Percentiles rank a stretch among this genome's conserved stretches.
phyloP scores from a whole-genome alignment of 2,113 vertebrate genomes.

The Eretmochelys imbricata region DNA sequence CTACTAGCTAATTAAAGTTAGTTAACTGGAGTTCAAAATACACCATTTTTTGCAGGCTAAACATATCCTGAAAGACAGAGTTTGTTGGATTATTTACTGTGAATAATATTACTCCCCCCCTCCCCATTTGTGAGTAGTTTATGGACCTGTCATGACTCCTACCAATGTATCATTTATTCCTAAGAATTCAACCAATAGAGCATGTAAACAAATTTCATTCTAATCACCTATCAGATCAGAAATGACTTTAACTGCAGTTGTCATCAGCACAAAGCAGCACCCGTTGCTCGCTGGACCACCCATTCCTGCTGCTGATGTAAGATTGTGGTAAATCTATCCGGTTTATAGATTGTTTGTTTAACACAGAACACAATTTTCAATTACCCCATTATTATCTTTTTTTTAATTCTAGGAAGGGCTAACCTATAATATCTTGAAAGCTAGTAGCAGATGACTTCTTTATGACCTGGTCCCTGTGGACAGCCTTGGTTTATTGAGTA shows the following conservation, averaged over 20 bases:
- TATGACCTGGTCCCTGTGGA: neutral
- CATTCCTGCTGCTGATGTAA: neutral
- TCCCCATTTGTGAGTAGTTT: neutral
- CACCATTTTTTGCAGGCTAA: neutral
- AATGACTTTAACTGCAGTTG: neutral
- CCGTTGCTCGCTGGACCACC: neutral
- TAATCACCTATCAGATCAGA: neutral
- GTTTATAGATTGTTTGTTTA: neutral
- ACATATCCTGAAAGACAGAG: neutral
- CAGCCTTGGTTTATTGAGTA: neutral
- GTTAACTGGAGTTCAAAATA: neutral
- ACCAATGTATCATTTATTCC: neutral
- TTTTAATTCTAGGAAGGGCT: neutral
- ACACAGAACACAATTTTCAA: neutral
- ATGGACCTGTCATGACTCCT: neutral
- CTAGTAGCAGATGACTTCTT: neutral
- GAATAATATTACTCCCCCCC: neutral
- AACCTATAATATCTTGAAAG: neutral
- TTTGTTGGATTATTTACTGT: neutral
- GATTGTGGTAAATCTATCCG: neutral
- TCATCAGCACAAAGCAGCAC: neutral
- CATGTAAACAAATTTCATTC: neutral
- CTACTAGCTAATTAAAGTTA: neutral
- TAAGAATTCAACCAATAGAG: neutral
- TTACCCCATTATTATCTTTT: neutral